Conservation (phyloP, 2,888 invertebrate species). For the Alviniconcha strummeri region DNA sequence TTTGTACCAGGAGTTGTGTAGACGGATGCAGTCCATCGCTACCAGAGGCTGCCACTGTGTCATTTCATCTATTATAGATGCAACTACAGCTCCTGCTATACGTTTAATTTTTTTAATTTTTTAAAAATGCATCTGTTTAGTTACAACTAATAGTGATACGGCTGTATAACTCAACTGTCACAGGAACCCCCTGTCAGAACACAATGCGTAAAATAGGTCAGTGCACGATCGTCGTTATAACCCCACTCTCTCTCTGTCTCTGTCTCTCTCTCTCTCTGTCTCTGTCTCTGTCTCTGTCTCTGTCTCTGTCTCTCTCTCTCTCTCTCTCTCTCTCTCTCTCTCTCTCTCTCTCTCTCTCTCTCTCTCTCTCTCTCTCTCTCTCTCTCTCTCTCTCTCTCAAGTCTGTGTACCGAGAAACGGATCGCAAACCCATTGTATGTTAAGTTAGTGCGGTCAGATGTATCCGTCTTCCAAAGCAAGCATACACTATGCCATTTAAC, state of each 20-base stretch:
- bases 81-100: too few relatives aligned
- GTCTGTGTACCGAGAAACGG: too few relatives aligned
- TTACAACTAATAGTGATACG: not conserved
- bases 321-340: not conserved
- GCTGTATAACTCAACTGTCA: not conserved
- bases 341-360: slow-evolving; percentile 20
- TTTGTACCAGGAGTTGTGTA: too few relatives aligned
- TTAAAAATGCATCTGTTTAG: not conserved
- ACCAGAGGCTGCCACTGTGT: too few relatives aligned
- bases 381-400: not conserved
- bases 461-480: not conserved
- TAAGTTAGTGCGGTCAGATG: too few relatives aligned
- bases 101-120: not conserved
- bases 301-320: slow-evolving; percentile 23
- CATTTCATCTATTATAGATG: too few relatives aligned
- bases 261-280: slow-evolving; percentile 16
- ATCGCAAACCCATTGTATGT: not conserved
- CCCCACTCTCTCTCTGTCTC: slow-evolving; percentile 1
- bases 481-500: too few relatives aligned
- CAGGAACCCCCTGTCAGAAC: not conserved
- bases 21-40: too few relatives aligned
- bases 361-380: slow-evolving; percentile 21
- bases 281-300: slow-evolving; percentile 11
- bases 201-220: not conserved
- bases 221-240: not conserved